phyloP scores from a whole-genome alignment of 2,113 vertebrate genomes.

The Psophia crepitans region DNA sequence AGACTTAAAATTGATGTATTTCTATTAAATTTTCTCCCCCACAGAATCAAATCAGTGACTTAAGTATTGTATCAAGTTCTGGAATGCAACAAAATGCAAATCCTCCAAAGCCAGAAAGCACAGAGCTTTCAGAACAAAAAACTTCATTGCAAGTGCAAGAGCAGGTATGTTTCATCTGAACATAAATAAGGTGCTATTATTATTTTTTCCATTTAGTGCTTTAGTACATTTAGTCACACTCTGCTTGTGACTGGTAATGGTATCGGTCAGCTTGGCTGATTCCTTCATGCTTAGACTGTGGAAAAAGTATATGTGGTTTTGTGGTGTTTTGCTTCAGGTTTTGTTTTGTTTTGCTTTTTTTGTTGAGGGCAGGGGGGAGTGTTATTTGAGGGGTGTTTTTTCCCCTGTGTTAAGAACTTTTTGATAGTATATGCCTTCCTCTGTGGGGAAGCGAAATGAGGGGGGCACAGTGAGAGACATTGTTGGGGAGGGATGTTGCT shows the following conservation, averaged over 20 bases:
- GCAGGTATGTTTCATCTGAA: slow-evolving; percentile 66
- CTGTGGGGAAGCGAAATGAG: not conserved
- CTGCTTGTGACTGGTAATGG: not conserved
- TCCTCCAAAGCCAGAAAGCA: slow-evolving; percentile 64
- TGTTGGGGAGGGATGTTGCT: not conserved
- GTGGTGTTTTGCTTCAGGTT: not conserved
- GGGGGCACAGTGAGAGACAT: no score
- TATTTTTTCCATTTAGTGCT: not conserved
- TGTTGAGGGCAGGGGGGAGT: not conserved
- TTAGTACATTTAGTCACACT: not conserved
- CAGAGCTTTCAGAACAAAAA: slow-evolving; percentile 67
- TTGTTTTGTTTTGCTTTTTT: not conserved
- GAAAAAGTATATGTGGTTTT: not conserved
- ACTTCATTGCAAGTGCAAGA: slow-evolving; percentile 65
- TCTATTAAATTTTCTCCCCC: not conserved
- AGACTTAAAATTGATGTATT: not conserved
- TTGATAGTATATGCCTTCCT: not conserved
- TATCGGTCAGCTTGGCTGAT: not conserved
- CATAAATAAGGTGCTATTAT: not conserved
- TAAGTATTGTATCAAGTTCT: slow-evolving; percentile 66
- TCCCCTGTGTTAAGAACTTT: not conserved
- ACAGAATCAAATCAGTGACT: slow-evolving; percentile 74
- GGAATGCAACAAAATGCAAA: slow-evolving; percentile 68
- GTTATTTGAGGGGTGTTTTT: not conserved
- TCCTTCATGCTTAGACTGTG: not conserved